These are phyloP conservation scores for Philaethria dido DNA, from an alignment of 2,888 invertebrate species.

Conservation along the genomic window DNA sequence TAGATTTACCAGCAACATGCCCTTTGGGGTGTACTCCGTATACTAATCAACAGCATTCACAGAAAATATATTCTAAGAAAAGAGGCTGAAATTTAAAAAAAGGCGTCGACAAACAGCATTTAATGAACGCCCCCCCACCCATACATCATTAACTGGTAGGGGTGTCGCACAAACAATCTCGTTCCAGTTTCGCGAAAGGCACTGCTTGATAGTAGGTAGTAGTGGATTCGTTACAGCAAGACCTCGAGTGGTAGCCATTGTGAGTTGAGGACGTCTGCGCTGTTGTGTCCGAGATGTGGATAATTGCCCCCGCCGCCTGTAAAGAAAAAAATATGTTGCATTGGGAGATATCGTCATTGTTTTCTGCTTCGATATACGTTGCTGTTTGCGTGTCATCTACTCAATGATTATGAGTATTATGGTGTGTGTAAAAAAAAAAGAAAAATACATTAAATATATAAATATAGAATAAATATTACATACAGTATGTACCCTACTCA, in stretches of 20 bases:
- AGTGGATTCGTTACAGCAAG: constrained; percentile 81
- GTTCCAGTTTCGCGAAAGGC: constrained; percentile 75
- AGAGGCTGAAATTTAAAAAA: constrained; percentile 55
- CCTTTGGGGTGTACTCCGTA: constrained; percentile 45
- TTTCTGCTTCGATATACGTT: constrained; percentile 45
- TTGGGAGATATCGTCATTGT: constrained; percentile 54
- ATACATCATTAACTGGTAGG: constrained; percentile 77
- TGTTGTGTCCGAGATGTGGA: constrained; percentile 81
- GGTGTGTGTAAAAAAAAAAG: no score
- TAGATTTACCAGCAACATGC: constrained; percentile 47
- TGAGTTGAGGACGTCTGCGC: constrained; percentile 78
- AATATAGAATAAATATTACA: no score
- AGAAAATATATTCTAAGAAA: constrained; percentile 51
- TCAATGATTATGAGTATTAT: background rate
- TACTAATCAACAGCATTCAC: constrained; percentile 53
- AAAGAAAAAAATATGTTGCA: constrained; percentile 53
- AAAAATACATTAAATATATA: no score
- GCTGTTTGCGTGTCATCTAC: constrained; percentile 9
- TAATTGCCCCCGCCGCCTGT: constrained; percentile 76
- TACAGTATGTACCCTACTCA: no score
- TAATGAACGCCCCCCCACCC: constrained; percentile 68
- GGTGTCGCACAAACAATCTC: constrained; percentile 78
- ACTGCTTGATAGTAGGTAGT: constrained; percentile 72
- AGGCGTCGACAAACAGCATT: constrained; percentile 62
- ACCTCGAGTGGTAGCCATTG: constrained; percentile 78